These are phyloP conservation scores for Corapipo altera DNA, from an alignment of 2,113 vertebrate genomes.

Conservation along the genomic window DNA sequence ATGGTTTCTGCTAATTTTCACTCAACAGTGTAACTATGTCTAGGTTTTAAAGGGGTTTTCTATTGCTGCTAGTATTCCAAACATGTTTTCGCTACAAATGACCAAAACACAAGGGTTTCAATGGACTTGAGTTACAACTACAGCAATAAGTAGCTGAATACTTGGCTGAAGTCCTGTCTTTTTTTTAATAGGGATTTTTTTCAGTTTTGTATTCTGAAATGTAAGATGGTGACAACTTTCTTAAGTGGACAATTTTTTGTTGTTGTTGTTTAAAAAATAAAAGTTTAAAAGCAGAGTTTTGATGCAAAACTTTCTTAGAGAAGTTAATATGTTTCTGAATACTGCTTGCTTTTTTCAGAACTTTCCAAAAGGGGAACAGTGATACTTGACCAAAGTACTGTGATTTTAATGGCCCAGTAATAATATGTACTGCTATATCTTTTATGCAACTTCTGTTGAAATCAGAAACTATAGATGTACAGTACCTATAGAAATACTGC, in stretches of 20 bases:
- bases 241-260: conserved; percentile 24
- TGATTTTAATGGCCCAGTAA: not conserved
- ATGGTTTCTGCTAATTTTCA: conserved; percentile 40
- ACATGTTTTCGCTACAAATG: not conserved
- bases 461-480: not conserved
- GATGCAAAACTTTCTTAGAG: conserved; percentile 33
- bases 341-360: not conserved
- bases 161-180: conserved; percentile 60
- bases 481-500: not conserved
- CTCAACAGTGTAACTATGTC: conserved; percentile 14
- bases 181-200: conserved; percentile 56
- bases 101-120: conserved; percentile 43
- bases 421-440: not conserved
- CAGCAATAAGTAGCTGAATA: conserved; percentile 65
- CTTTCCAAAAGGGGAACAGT: not conserved
- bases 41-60: conserved; percentile 59
- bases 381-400: not conserved
- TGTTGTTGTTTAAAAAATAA: conserved; percentile 56
- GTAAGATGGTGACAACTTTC: conserved; percentile 53
- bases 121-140: conserved; percentile 54
- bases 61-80: conserved; percentile 66
- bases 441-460: not conserved
- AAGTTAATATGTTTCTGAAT: not conserved
- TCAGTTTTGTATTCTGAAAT: conserved; percentile 68
- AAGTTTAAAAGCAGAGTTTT: conserved; percentile 54